phyloP scores from a whole-genome alignment of 2,888 invertebrate genomes.

The Chaetogeoica ovagalla region DNA sequence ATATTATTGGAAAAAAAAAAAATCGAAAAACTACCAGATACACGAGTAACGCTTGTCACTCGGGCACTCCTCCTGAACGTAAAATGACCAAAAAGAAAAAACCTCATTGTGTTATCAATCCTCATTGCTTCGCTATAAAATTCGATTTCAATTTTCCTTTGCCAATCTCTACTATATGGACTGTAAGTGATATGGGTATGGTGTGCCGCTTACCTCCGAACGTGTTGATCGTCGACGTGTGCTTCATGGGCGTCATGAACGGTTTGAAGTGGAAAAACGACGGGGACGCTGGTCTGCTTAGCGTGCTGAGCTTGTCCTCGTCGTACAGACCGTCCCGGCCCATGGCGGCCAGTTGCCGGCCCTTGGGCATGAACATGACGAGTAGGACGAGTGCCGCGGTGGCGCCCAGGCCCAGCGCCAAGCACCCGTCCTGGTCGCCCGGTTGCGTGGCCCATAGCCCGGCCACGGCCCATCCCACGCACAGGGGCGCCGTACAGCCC shows the following conservation, averaged over 20 bases:
- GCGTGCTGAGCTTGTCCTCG: conserved; percentile 78
- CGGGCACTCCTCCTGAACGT: too few species aligned
- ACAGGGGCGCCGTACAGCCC: conserved; percentile 82
- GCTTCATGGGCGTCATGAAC: conserved; percentile 66
- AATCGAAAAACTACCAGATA: too few species aligned
- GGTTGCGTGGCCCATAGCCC: conserved; percentile 75
- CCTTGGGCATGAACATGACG: conserved; percentile 93
- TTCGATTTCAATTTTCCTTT: too few species aligned
- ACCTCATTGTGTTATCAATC: too few species aligned
- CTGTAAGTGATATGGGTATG: too few species aligned
- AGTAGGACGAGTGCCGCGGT: conserved; percentile 84
- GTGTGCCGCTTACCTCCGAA: conserved; percentile 57
- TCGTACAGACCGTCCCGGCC: conserved; percentile 80
- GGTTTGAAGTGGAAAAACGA: conserved; percentile 93
- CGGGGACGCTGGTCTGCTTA: conserved; percentile 67
- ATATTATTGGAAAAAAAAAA: too few species aligned
- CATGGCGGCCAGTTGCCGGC: conserved; percentile 86
- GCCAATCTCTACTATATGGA: too few species aligned
- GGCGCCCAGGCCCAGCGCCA: conserved; percentile 85
- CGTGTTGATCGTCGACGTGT: conserved; percentile 59
- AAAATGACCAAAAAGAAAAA: too few species aligned
- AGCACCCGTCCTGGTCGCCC: conserved; percentile 80
- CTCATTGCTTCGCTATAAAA: too few species aligned
- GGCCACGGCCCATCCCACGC: conserved; percentile 82
- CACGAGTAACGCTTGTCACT: too few species aligned